Evolutionary conservation across 1,140 invertebrate genomes (phyloP).

Genomic region (Paralvinella palmiformis): DNA sequence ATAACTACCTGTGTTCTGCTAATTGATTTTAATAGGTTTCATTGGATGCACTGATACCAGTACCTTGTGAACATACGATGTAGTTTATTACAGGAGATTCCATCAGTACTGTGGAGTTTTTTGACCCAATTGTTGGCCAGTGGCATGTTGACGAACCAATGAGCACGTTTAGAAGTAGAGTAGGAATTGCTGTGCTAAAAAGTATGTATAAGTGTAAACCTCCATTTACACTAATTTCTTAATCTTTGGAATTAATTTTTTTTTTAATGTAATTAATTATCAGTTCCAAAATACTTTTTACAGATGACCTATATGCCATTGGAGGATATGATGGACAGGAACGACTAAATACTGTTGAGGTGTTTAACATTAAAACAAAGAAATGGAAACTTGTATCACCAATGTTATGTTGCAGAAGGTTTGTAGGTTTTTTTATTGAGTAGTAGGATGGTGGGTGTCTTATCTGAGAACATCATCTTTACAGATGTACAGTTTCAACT

Average conservation of each 20-base stretch:
- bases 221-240: too few species aligned
- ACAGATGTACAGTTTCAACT: too few species aligned
- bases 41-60: too few species aligned
- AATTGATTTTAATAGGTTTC: too few species aligned
- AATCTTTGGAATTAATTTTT: too few species aligned
- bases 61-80: too few species aligned
- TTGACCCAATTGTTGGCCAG: slow-evolving; percentile 64
- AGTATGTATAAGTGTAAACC: slow-evolving; percentile 25
- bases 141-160: slow-evolving; percentile 79
- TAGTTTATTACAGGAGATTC: slow-evolving; percentile 66
- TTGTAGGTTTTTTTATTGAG: too few species aligned
- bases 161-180: slow-evolving; percentile 74
- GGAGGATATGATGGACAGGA: slow-evolving; percentile 73
- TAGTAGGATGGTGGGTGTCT: too few species aligned
- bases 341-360: slow-evolving; percentile 77
- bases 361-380: slow-evolving; percentile 69
- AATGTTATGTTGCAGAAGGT: slow-evolving; percentile 80
- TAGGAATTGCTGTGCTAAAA: slow-evolving; percentile 73
- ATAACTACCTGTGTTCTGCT: too few species aligned
- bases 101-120: slow-evolving; percentile 79
- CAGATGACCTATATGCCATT: slow-evolving; percentile 52
- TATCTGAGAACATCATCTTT: too few species aligned
- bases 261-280: too few species aligned
- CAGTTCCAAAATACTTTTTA: slow-evolving; percentile 1
- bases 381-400: slow-evolving; percentile 72